These are phyloP conservation scores for Podiceps cristatus DNA, from an alignment of 2,113 vertebrate species.

Conservation along the genomic window DNA sequence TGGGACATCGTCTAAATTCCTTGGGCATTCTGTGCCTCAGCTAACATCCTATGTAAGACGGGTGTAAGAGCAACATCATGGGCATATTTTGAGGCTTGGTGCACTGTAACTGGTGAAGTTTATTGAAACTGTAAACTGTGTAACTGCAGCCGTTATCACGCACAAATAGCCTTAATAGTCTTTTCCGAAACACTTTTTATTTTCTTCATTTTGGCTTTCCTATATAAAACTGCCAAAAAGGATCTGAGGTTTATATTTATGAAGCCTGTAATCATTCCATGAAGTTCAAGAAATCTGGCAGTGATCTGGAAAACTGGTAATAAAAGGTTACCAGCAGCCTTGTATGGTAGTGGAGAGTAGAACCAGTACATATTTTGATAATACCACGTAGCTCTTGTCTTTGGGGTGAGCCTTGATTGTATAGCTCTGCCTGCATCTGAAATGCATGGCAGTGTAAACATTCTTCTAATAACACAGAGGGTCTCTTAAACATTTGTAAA, in stretches of 20 bases:
- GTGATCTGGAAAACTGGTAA: conserved; percentile 72
- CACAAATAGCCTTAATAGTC: background rate
- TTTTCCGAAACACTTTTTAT: conserved; percentile 11
- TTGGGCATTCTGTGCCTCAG: background rate
- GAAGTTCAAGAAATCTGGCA: conserved; percentile 76
- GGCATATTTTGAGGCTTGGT: background rate
- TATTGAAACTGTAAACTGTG: background rate
- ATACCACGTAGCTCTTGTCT: conserved; percentile 25
- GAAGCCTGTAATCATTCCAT: conserved; percentile 76
- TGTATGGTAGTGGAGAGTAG: conserved; percentile 82
- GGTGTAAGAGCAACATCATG: background rate
- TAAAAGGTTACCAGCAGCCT: conserved; percentile 84
- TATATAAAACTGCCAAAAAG: conserved; percentile 37
- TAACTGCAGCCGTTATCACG: background rate
- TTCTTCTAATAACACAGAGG: background rate
- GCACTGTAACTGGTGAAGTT: background rate
- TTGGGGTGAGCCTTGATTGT: background rate
- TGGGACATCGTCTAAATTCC: background rate
- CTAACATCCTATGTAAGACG: background rate
- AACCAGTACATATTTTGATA: conserved; percentile 46
- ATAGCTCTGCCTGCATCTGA: background rate
- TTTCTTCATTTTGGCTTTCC: conserved; percentile 49
- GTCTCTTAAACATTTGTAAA: conserved; percentile 53
- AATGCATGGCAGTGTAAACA: conserved; percentile 34
- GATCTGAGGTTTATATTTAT: conserved; percentile 72